Conservation (phyloP, 2,113 vertebrate genomes). For the Pelvicachromis taeniatus region DNA sequence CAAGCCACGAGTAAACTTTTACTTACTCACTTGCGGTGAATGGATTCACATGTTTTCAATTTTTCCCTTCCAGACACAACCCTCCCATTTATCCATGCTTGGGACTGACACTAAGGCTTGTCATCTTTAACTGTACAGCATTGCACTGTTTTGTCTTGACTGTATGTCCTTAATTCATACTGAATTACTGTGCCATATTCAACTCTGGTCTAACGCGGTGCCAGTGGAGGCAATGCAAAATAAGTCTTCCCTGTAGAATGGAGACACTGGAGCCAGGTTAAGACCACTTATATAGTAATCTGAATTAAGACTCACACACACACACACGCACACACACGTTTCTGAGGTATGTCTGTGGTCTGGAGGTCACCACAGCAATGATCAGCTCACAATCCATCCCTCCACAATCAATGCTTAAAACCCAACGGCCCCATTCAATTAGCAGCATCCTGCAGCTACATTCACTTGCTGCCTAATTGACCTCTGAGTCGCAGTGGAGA, state of each 20-base stretch:
- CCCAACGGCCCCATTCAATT: conserved; percentile 47
- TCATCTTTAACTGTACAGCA: background rate
- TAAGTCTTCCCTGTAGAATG: background rate
- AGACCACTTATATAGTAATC: background rate
- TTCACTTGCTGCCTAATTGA: conserved; percentile 60
- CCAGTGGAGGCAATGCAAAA: background rate
- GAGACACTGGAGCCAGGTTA: background rate
- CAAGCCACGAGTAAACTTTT: background rate
- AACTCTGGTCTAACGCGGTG: background rate
- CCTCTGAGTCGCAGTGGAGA: conserved; percentile 43
- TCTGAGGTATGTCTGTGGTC: background rate
- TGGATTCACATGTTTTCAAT: accelerated
- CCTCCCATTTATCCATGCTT: background rate
- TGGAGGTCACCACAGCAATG: background rate
- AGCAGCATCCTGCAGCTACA: conserved; percentile 41
- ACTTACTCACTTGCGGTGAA: background rate
- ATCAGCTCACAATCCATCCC: conserved; percentile 1
- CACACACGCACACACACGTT: background rate
- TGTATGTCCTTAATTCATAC: background rate
- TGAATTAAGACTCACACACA: background rate
- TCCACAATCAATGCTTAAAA: conserved; percentile 12
- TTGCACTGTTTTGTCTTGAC: background rate
- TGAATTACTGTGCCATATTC: background rate
- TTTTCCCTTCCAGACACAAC: background rate
- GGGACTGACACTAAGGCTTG: background rate